These are phyloP conservation scores for Meteorus cinctellus DNA, from an alignment of 2,888 invertebrate species.

Conservation along the genomic window DNA sequence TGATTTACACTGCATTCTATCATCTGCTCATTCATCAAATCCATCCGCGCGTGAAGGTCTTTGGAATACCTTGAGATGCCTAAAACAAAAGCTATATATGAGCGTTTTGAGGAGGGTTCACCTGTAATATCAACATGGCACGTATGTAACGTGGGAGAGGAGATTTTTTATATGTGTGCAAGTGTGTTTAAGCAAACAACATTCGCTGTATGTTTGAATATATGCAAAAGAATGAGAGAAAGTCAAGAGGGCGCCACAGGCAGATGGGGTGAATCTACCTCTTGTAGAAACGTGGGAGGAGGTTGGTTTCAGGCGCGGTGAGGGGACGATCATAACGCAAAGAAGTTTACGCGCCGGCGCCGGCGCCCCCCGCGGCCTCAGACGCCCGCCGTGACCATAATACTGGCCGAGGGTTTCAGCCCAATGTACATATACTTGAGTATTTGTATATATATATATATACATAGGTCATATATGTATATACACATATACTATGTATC, in stretches of 20 bases:
- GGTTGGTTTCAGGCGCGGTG: constrained; percentile 55
- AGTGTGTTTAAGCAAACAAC: constrained; percentile 13
- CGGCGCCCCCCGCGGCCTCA: constrained; percentile 74
- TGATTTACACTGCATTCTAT: constrained; percentile 9
- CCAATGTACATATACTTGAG: constrained; percentile 16
- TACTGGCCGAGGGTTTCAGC: constrained; percentile 51
- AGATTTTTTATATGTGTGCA: background rate
- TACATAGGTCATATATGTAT: background rate
- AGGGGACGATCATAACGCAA: constrained; percentile 64
- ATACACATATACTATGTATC: constrained; percentile 28
- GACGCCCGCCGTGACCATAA: constrained; percentile 72
- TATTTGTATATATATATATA: background rate
- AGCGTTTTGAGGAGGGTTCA: constrained; percentile 64
- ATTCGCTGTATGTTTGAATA: constrained; percentile 3
- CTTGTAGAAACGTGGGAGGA: constrained; percentile 51
- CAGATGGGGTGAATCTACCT: constrained; percentile 45
- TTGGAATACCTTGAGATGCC: constrained; percentile 65
- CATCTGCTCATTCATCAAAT: constrained; percentile 67
- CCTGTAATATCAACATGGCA: constrained; percentile 20
- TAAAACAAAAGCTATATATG: constrained; percentile 70
- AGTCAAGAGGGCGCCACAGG: constrained; percentile 32
- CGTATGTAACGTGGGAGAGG: constrained; percentile 28
- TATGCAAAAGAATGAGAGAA: constrained; percentile 26
- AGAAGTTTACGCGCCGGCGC: constrained; percentile 73
- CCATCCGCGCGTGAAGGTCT: constrained; percentile 53